Percentiles rank a stretch among this genome's conserved stretches.
Conservation (phyloP, 2,797 vertebrate species). For the Acestrorhynchus altus region DNA sequence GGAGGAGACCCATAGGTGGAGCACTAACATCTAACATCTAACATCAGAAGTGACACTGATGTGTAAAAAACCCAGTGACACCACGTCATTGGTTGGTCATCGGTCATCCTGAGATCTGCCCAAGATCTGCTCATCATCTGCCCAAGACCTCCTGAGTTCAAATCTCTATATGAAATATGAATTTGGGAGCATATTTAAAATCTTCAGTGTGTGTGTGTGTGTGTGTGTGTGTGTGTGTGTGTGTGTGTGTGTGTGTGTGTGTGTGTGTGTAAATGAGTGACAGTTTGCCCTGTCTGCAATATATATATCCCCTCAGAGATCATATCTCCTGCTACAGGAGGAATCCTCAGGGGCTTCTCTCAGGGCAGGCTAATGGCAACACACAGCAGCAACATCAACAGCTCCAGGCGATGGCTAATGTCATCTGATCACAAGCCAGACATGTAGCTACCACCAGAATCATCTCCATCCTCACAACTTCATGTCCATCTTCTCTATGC, state of each 20-base stretch:
- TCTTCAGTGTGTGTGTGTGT: background rate
- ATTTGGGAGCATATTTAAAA: background rate
- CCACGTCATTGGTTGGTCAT: too few relatives aligned
- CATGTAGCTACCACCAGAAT: background rate
- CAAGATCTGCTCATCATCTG: too few relatives aligned
- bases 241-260: constrained; percentile 17
- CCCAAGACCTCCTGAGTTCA: background rate
- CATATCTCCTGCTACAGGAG: constrained; percentile 5
- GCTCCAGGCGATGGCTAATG: constrained; percentile 8
- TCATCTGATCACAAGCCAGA: background rate
- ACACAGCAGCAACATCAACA: constrained; percentile 8
- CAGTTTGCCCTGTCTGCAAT: constrained; percentile 28
- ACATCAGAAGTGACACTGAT: too few relatives aligned
- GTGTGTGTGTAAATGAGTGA: constrained; percentile 3
- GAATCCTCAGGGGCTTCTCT: constrained; percentile 10
- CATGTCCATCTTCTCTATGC: too few relatives aligned
- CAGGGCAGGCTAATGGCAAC: constrained; percentile 22
- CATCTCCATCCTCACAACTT: too few relatives aligned
- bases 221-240: constrained; percentile 3
- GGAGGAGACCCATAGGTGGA: too few relatives aligned
- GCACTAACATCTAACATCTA: too few relatives aligned
- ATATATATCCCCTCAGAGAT: constrained; percentile 22
- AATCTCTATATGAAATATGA: background rate
- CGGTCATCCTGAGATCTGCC: too few relatives aligned
- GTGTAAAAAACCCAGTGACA: too few relatives aligned